phyloP scores from a whole-genome alignment of 2,797 vertebrate species.

The Microchirus variegatus region DNA sequence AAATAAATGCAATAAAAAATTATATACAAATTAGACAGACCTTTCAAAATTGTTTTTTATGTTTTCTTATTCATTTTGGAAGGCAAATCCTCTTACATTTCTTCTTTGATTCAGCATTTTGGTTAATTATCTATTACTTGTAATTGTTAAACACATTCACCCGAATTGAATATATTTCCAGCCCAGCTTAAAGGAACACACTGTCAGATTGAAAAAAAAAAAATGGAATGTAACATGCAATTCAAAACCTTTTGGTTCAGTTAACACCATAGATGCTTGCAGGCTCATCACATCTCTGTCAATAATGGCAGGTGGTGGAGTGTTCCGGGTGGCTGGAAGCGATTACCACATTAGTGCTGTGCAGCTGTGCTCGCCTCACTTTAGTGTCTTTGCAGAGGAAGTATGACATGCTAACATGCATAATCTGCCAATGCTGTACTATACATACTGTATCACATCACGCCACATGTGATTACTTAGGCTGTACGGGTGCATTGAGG shows the following conservation, averaged over 20 bases:
- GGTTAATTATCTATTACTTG: constrained; percentile 33
- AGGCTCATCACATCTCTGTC: constrained; percentile 34
- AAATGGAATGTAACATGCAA: constrained; percentile 33
- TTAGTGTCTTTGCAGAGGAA: constrained; percentile 24
- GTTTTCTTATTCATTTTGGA: not conserved
- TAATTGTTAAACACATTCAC: constrained; percentile 46
- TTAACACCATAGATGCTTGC: constrained; percentile 32
- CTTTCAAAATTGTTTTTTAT: constrained; percentile 20
- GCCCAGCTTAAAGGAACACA: constrained; percentile 12
- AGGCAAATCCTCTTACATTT: constrained; percentile 23
- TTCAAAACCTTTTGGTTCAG: constrained; percentile 38
- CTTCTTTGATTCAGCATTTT: constrained; percentile 8
- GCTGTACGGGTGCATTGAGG: constrained; percentile 2
- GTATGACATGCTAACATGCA: constrained; percentile 35
- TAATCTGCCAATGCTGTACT: constrained; percentile 24
- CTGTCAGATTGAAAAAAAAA: constrained; percentile 11
- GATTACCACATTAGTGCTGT: constrained; percentile 17
- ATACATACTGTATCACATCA: constrained; percentile 1
- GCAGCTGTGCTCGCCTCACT: constrained; percentile 10
- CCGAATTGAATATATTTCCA: constrained; percentile 39
- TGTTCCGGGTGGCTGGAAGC: constrained; percentile 34
- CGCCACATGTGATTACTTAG: constrained; percentile 17
- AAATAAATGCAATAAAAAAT: constrained; percentile 23
- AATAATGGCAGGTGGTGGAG: constrained; percentile 40
- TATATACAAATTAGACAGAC: constrained; percentile 28